phyloP scores from a whole-genome alignment of 2,797 vertebrate genomes.

The Naso thynnoides region DNA sequence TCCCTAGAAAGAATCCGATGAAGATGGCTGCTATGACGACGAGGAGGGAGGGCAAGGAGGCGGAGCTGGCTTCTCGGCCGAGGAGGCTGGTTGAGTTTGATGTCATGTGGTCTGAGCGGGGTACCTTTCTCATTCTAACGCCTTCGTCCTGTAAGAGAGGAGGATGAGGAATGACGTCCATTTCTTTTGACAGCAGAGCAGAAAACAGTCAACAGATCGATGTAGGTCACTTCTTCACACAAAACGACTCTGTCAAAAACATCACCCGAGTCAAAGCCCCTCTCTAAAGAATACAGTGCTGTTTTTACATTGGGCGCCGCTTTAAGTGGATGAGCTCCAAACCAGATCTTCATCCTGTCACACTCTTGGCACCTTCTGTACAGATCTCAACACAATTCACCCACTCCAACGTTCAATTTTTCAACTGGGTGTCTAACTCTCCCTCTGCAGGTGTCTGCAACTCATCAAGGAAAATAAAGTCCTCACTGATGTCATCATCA shows the following conservation, averaged over 20 bases:
- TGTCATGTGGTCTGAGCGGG: constrained; percentile 90
- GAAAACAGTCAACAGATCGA: neutral
- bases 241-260: neutral
- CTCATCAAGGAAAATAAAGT: constrained; percentile 5
- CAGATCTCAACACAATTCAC: neutral
- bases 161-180: neutral
- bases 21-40: constrained; percentile 99
- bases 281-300: neutral
- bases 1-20: constrained; percentile 99
- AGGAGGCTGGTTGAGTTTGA: constrained; percentile 86
- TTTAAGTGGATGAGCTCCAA: neutral
- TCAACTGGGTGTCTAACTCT: neutral
- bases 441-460: neutral
- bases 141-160: constrained; percentile 90
- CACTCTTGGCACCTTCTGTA: neutral
- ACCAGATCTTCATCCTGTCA: neutral
- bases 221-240: too few relatives aligned
- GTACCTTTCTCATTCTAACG: constrained; percentile 92
- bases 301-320: neutral
- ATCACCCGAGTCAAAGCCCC: neutral
- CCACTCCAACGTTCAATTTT: neutral
- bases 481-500: neutral
- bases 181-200: neutral
- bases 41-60: constrained; percentile 96
- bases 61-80: constrained; percentile 89